These are phyloP conservation scores for Brachionus plicatilis DNA, from an alignment of 1,140 invertebrate genomes.

Conservation along the genomic window DNA sequence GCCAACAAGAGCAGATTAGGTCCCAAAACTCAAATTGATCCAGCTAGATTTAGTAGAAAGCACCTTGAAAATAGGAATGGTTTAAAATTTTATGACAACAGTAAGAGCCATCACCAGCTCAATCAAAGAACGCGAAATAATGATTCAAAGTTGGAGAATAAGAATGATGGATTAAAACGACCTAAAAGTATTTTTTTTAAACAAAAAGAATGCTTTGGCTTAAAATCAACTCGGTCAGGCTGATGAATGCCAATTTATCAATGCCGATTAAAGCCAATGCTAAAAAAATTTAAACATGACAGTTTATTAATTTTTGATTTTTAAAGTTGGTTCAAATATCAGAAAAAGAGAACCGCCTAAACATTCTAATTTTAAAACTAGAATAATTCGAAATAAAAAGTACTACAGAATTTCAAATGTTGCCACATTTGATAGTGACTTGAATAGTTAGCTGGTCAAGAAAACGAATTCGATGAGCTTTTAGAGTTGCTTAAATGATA, in stretches of 20 bases:
- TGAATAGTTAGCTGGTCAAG: background rate
- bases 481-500: background rate
- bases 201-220: background rate
- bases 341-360: background rate
- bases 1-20: background rate
- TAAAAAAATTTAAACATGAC: background rate
- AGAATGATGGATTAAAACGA: background rate
- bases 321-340: background rate
- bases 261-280: background rate
- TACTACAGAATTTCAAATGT: background rate
- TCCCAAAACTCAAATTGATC: background rate
- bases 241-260: background rate
- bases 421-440: background rate
- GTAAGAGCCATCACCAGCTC: background rate
- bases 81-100: background rate
- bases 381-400: background rate
- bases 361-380: background rate
- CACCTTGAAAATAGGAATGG: background rate
- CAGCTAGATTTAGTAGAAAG: background rate
- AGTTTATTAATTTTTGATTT: background rate
- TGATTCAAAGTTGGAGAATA: background rate
- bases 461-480: background rate
- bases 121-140: background rate
- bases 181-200: background rate
- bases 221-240: background rate